phyloP scores from a whole-genome alignment of 2,888 invertebrate species.

The Microdon myrmicae region DNA sequence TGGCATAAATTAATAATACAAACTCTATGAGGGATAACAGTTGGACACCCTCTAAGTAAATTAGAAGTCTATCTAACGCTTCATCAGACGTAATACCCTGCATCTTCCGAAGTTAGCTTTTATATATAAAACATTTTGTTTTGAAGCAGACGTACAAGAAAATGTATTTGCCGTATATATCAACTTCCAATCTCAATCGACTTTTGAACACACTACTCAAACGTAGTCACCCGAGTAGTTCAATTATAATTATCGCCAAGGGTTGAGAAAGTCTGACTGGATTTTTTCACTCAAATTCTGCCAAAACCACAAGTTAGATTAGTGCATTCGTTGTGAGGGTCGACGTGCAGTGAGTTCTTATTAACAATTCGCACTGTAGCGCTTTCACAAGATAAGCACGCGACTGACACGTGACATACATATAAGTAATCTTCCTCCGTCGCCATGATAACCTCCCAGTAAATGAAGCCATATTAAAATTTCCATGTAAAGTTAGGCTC shows the following conservation, averaged over 20 bases:
- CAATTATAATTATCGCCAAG: constrained; percentile 54
- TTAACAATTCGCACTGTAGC: constrained; percentile 54
- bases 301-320: constrained; percentile 52
- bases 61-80: constrained; percentile 55
- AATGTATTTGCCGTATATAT: constrained; percentile 2
- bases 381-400: constrained; percentile 50
- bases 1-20: constrained; percentile 55
- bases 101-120: constrained; percentile 32
- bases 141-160: constrained; percentile 7
- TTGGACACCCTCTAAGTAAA: constrained; percentile 54
- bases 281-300: constrained; percentile 28
- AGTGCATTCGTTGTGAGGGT: constrained; percentile 36
- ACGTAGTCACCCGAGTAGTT: constrained; percentile 43
- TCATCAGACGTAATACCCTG: constrained; percentile 41
- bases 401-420: constrained; percentile 52
- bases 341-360: constrained; percentile 43
- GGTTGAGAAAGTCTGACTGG: constrained; percentile 21
- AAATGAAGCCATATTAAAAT: constrained; percentile 44
- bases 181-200: constrained; percentile 1
- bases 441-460: constrained; percentile 44
- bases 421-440: constrained; percentile 53
- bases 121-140: constrained; percentile 3
- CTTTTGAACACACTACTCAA: constrained; percentile 17
- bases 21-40: constrained; percentile 33
- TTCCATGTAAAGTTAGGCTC: constrained; percentile 45